Evolutionary conservation across 2,797 vertebrate species (phyloP).

Genomic region (Acrocephalus scirpaceus): DNA sequence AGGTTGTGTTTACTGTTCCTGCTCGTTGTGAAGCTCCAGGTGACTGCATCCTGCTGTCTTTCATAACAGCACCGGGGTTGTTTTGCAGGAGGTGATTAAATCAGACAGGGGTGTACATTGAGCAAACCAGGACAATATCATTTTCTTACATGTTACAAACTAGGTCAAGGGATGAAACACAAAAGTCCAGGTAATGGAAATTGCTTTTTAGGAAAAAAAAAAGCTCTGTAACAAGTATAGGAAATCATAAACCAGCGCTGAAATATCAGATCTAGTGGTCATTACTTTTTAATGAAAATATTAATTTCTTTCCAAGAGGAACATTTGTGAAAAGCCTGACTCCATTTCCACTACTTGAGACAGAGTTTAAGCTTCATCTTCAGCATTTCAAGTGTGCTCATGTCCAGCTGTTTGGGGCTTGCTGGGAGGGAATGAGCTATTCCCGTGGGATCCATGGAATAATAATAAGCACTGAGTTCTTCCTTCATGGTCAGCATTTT

Average conservation of each 20-base stretch:
- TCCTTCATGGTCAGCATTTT: background rate
- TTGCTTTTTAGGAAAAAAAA: background rate
- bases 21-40: slow-evolving; percentile 38
- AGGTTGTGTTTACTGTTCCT: slow-evolving; percentile 67
- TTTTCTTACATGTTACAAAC: background rate
- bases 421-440: background rate
- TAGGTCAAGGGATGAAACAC: slow-evolving; percentile 12
- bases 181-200: background rate
- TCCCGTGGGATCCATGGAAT: background rate
- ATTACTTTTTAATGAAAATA: background rate
- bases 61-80: background rate
- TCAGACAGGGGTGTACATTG: background rate
- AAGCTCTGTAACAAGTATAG: background rate
- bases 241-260: background rate
- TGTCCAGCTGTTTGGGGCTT: background rate
- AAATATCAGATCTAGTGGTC: background rate
- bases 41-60: slow-evolving; percentile 51
- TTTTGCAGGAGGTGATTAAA: slow-evolving; percentile 34
- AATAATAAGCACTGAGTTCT: background rate
- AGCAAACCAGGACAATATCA: background rate
- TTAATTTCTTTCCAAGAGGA: background rate
- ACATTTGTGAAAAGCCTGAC: background rate
- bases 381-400: background rate
- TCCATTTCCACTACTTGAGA: background rate
- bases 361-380: background rate